Conservation (phyloP, 2,888 invertebrate genomes). For the Serripes groenlandicus region DNA sequence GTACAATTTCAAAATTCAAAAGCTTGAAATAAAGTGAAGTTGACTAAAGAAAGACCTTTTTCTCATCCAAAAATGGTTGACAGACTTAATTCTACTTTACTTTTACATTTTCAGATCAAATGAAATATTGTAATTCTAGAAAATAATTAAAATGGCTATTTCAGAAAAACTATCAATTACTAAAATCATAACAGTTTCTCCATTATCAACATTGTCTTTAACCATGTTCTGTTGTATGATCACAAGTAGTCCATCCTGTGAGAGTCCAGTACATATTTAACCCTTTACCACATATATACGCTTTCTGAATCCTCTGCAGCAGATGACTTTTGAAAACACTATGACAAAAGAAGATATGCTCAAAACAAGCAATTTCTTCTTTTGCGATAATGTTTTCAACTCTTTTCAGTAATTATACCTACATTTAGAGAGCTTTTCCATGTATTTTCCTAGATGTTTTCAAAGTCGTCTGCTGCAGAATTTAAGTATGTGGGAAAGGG, state of each 20-base stretch:
- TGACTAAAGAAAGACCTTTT: too few relatives aligned
- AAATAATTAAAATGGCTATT: too few relatives aligned
- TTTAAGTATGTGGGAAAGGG: neutral
- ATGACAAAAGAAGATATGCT: slow-evolving; percentile 2
- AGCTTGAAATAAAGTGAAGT: too few relatives aligned
- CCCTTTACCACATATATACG: neutral
- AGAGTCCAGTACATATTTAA: neutral
- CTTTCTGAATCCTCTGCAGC: neutral
- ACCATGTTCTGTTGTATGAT: too few relatives aligned
- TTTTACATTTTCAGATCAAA: too few relatives aligned
- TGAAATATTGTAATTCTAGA: too few relatives aligned
- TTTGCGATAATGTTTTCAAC: neutral
- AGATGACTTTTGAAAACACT: neutral
- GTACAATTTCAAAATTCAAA: too few relatives aligned
- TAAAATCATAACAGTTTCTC: too few relatives aligned
- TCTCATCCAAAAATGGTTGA: too few relatives aligned
- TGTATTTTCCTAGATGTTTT: neutral
- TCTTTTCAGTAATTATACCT: neutral
- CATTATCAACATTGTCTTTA: too few relatives aligned
- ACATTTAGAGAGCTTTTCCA: neutral
- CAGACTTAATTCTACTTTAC: too few relatives aligned
- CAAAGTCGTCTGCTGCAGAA: neutral
- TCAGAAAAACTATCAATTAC: too few relatives aligned
- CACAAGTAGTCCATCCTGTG: neutral
- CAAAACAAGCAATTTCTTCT: neutral